A percentile compares a stretch with the other conserved stretches of the same genome.
phyloP scores from a whole-genome alignment of 2,888 invertebrate genomes.

The Eulithis testata region DNA sequence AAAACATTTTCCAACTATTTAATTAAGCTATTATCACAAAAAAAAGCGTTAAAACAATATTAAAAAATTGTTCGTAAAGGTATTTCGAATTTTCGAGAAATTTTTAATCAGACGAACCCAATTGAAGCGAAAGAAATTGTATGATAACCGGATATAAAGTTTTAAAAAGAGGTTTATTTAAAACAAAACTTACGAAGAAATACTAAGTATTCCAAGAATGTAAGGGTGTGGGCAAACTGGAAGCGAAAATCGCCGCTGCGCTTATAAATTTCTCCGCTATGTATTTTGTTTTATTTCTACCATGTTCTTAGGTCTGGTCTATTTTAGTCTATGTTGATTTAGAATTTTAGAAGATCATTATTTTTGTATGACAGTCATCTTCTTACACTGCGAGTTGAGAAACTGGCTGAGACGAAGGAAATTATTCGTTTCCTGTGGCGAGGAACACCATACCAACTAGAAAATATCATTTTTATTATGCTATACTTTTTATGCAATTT shows the following conservation, averaged over 20 bases:
- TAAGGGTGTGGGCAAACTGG: constrained; percentile 30
- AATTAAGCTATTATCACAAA: constrained; percentile 25
- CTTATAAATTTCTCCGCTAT: too few species aligned
- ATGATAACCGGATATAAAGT: constrained; percentile 46
- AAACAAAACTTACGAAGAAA: constrained; percentile 45
- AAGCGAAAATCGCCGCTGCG: constrained; percentile 18
- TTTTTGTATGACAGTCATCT: too few species aligned
- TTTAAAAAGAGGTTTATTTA: constrained; percentile 49
- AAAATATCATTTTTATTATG: too few species aligned
- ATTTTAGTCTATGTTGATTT: too few species aligned
- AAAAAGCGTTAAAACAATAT: constrained; percentile 25
- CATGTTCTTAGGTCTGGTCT: too few species aligned
- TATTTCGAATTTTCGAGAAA: constrained; percentile 37
- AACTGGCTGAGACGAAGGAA: too few species aligned
- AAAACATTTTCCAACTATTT: constrained; percentile 29
- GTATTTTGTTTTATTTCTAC: too few species aligned
- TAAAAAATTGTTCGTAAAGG: constrained; percentile 39
- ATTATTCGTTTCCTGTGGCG: too few species aligned
- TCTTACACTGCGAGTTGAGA: too few species aligned
- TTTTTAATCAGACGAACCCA: constrained; percentile 47
- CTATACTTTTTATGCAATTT: too few species aligned
- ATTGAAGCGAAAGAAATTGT: constrained; percentile 45
- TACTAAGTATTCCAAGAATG: constrained; percentile 43
- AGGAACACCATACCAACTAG: too few species aligned
- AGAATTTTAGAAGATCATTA: too few species aligned